Evolutionary conservation across 2,888 invertebrate genomes (phyloP).

Genomic region (Macaria liturata): DNA sequence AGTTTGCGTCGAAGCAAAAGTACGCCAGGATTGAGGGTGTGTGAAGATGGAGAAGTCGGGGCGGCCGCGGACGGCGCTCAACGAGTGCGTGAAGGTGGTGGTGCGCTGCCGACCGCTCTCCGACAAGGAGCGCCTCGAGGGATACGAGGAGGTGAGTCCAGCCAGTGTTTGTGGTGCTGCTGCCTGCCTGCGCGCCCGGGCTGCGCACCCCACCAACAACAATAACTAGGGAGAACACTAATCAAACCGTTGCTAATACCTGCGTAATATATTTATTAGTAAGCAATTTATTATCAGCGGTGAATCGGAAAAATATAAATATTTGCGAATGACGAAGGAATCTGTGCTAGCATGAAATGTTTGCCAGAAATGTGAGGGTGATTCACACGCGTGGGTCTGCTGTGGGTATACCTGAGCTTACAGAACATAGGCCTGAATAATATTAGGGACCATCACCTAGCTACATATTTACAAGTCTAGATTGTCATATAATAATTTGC

Average conservation of each 20-base stretch:
- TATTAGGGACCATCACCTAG: neutral
- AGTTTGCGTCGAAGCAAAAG: slow-evolving; percentile 59
- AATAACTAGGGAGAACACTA: too few relatives aligned
- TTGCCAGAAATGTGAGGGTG: slow-evolving; percentile 24
- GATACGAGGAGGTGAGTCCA: slow-evolving; percentile 84
- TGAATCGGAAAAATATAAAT: slow-evolving; percentile 4
- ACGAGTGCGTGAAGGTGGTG: slow-evolving; percentile 97
- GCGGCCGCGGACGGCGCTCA: slow-evolving; percentile 80
- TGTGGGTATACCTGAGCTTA: neutral
- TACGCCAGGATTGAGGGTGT: slow-evolving; percentile 53
- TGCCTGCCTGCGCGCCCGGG: slow-evolving; percentile 45
- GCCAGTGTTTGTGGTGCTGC: slow-evolving; percentile 39
- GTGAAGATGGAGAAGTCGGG: slow-evolving; percentile 76
- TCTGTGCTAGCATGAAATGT: slow-evolving; percentile 2
- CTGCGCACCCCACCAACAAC: too few relatives aligned
- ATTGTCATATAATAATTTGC: too few relatives aligned
- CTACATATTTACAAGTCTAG: too few relatives aligned
- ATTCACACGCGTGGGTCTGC: slow-evolving; percentile 17
- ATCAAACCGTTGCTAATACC: too few relatives aligned
- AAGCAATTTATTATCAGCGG: neutral
- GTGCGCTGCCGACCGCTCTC: slow-evolving; percentile 98
- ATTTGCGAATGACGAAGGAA: slow-evolving; percentile 1
- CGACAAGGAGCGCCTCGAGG: slow-evolving; percentile 90
- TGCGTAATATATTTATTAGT: too few relatives aligned
- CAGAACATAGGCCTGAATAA: neutral